Conservation (phyloP, 2,888 invertebrate species). For the Temnothorax unifasciatus region DNA sequence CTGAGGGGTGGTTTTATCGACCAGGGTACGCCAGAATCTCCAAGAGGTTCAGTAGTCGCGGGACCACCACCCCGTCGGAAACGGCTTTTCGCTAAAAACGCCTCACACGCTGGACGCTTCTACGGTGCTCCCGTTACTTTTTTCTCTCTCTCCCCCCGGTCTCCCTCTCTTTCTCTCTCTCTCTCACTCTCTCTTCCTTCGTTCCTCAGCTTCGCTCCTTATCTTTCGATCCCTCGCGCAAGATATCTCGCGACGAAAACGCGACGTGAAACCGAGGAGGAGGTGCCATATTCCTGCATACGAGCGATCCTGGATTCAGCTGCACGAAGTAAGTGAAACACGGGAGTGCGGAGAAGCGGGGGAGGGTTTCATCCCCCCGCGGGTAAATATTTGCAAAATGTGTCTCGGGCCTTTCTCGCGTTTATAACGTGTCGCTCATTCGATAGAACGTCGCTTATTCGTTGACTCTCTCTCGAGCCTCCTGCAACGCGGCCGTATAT, state of each 20-base stretch:
- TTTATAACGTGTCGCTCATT: background rate
- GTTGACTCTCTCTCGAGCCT: background rate
- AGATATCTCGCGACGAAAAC: background rate
- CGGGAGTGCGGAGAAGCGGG: background rate
- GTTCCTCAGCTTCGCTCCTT: background rate
- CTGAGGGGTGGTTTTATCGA: slow-evolving; percentile 83
- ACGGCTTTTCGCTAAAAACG: slow-evolving; percentile 27
- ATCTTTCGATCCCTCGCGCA: background rate
- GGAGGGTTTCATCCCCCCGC: background rate
- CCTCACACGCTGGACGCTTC: slow-evolving; percentile 23
- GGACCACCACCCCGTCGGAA: slow-evolving; percentile 83
- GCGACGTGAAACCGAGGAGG: slow-evolving; percentile 7
- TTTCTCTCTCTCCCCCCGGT: background rate
- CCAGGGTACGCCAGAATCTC: slow-evolving; percentile 78
- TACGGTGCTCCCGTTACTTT: slow-evolving; percentile 15
- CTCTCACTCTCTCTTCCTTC: background rate
- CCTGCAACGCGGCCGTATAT: no score
- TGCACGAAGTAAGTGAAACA: slow-evolving; percentile 21
- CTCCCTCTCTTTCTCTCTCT: background rate
- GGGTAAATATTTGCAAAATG: background rate
- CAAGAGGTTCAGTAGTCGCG: slow-evolving; percentile 83
- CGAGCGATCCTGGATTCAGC: slow-evolving; percentile 8
- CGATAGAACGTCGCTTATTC: background rate
- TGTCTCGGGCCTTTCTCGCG: background rate
- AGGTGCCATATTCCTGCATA: slow-evolving; percentile 19